Conservation (phyloP, 2,113 vertebrate genomes). For the Serranochromis macrocephalus region DNA sequence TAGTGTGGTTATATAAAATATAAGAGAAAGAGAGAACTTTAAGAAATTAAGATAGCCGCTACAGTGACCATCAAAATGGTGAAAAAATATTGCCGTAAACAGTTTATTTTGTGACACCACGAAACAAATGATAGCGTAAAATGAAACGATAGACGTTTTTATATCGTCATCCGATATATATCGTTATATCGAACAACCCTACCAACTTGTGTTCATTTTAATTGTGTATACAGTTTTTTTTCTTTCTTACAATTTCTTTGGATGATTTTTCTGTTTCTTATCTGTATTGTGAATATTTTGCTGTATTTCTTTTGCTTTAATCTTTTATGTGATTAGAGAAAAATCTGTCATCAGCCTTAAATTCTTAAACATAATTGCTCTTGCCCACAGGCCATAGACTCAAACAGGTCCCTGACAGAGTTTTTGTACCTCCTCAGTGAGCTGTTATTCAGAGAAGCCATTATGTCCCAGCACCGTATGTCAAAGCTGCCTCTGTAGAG, state of each 20-base stretch:
- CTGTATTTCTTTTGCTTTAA: background rate
- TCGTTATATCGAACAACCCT: rapidly evolving
- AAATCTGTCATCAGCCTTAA: background rate
- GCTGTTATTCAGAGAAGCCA: slow-evolving; percentile 23
- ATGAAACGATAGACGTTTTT: background rate
- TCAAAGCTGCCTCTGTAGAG: slow-evolving; percentile 29
- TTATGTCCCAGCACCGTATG: slow-evolving; percentile 28
- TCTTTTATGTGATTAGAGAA: background rate
- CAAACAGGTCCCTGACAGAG: background rate
- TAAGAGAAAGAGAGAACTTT: background rate
- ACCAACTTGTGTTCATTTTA: background rate
- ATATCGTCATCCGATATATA: rapidly evolving
- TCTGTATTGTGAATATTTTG: background rate
- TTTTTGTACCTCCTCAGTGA: background rate
- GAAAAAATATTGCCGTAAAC: too few species aligned
- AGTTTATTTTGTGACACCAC: background rate
- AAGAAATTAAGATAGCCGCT: background rate
- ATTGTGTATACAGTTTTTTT: background rate
- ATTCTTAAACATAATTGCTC: background rate
- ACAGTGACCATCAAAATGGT: background rate
- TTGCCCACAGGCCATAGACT: background rate
- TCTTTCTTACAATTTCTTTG: background rate
- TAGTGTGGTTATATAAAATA: background rate
- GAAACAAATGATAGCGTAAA: background rate
- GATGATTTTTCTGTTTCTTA: background rate